Conservation (phyloP, 1,140 invertebrate species). For the Temnothorax curvispinosus region DNA sequence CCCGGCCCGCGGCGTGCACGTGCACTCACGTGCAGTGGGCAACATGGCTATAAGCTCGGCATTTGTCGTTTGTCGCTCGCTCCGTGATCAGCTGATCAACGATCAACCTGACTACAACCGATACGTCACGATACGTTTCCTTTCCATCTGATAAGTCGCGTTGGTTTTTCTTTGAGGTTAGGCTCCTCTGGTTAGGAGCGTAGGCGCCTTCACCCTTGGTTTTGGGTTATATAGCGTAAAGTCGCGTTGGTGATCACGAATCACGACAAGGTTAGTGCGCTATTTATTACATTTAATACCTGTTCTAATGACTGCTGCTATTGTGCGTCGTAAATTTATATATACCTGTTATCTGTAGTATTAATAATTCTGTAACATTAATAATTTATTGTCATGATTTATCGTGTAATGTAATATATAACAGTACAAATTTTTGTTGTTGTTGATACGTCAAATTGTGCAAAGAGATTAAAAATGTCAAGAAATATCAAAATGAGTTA, state of each 20-base stretch:
- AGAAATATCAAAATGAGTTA: background rate
- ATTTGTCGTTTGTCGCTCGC: background rate
- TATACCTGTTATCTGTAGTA: background rate
- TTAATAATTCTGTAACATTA: background rate
- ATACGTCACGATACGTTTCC: background rate
- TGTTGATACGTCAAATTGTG: background rate
- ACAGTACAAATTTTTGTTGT: background rate
- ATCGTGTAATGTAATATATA: background rate
- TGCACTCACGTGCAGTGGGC: background rate
- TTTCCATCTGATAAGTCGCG: background rate
- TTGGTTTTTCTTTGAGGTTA: no score
- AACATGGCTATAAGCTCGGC: no score
- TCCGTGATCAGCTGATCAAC: constrained; percentile 12
- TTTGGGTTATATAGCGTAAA: background rate
- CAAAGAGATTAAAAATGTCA: background rate
- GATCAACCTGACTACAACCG: background rate
- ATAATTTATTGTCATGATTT: background rate
- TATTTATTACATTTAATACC: background rate
- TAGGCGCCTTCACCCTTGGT: no score
- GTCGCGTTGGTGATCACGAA: background rate
- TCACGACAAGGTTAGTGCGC: background rate
- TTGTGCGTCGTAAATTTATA: background rate
- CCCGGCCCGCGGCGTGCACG: no score
- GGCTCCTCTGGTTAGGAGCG: no score
- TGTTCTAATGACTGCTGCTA: background rate